Evolutionary conservation across 1,140 invertebrate genomes (phyloP).

Genomic region (Homarus americanus): DNA sequence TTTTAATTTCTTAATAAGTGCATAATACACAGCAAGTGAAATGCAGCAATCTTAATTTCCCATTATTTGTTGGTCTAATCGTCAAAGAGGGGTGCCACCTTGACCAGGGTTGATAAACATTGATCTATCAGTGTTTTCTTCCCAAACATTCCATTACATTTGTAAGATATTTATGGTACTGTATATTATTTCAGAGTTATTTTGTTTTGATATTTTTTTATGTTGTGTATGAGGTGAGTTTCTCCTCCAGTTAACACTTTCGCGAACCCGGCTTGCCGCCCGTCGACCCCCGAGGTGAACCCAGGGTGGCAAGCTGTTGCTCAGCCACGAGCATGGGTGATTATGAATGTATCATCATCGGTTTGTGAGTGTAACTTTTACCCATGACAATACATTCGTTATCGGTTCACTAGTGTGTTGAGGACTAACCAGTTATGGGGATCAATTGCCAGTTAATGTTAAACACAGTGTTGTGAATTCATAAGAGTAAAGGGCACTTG

Average conservation of each 20-base stretch:
- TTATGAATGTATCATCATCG: too few relatives aligned
- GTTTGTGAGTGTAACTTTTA: too few relatives aligned
- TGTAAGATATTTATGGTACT: not conserved
- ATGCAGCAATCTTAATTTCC: not conserved
- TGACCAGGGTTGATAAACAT: not conserved
- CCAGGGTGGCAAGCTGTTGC: too few relatives aligned
- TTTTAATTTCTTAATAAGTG: not conserved
- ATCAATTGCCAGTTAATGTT: not conserved
- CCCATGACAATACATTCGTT: too few relatives aligned
- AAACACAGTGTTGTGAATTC: not conserved
- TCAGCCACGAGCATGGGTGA: too few relatives aligned
- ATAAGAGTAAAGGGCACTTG: not conserved
- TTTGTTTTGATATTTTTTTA: not conserved
- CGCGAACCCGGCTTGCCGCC: too few relatives aligned
- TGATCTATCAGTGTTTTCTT: not conserved
- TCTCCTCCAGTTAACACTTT: too few relatives aligned
- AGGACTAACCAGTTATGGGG: not conserved
- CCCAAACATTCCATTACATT: not conserved
- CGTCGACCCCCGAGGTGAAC: too few relatives aligned
- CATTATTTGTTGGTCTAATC: not conserved
- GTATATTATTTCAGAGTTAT: not conserved
- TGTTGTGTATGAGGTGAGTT: not conserved
- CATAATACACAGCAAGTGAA: slow-evolving; percentile 3
- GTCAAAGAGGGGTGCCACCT: not conserved
- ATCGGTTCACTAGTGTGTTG: too few relatives aligned